Evolutionary conservation across 1,140 invertebrate genomes (phyloP).

Genomic region (Euura saliciscinereae): DNA sequence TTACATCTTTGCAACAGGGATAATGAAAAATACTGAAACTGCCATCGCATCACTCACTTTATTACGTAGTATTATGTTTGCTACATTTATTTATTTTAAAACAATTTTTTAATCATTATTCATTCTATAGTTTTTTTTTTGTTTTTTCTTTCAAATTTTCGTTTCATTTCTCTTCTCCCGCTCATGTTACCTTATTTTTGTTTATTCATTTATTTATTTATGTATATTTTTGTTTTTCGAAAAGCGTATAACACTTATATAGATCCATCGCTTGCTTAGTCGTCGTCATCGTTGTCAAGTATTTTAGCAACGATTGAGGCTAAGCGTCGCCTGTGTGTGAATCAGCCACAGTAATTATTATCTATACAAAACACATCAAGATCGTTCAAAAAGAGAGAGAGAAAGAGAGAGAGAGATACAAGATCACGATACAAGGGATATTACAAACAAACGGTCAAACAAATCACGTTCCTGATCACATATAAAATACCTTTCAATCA

Average conservation of each 20-base stretch:
- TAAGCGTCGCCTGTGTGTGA: slow-evolving; percentile 17
- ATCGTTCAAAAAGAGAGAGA: slow-evolving; percentile 21
- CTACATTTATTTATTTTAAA: slow-evolving; percentile 29
- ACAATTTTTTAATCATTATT: neutral
- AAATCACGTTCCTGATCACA: neutral
- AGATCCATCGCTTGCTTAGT: slow-evolving; percentile 26
- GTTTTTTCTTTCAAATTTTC: too few species aligned
- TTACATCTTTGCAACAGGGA: too few species aligned
- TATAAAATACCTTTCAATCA: too few species aligned
- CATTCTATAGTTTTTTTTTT: neutral
- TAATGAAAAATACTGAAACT: slow-evolving; percentile 1
- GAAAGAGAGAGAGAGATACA: slow-evolving; percentile 15
- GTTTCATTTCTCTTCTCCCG: too few species aligned
- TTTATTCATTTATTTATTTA: slow-evolving; percentile 17
- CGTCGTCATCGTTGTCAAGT: slow-evolving; percentile 10
- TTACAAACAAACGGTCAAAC: neutral
- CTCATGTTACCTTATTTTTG: too few species aligned
- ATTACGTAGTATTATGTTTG: slow-evolving; percentile 35
- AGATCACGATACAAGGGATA: slow-evolving; percentile 16
- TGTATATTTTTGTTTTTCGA: slow-evolving; percentile 5
- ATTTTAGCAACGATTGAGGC: neutral
- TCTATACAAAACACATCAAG: slow-evolving; percentile 27
- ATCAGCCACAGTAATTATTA: slow-evolving; percentile 13
- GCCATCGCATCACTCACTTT: slow-evolving; percentile 32
- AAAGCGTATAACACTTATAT: slow-evolving; percentile 33